These are phyloP conservation scores for Sphyrna mokarran DNA, from an alignment of 2,113 vertebrate genomes.

Conservation along the genomic window DNA sequence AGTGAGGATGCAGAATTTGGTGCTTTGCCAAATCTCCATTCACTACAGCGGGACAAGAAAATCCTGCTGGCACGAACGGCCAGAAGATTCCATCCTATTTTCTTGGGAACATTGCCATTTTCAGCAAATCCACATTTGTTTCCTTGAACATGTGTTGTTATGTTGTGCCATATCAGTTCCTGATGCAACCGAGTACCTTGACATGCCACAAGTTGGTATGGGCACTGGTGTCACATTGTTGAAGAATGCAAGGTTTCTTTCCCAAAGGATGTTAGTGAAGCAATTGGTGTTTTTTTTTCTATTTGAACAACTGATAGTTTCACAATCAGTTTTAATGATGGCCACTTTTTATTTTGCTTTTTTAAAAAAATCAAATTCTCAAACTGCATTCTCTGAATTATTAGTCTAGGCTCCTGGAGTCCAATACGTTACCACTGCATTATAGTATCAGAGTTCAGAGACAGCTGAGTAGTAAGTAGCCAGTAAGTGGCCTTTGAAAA, in stretches of 20 bases:
- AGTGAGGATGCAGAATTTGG: too few relatives aligned
- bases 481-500: neutral
- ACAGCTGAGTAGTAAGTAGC: neutral
- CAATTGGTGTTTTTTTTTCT: neutral
- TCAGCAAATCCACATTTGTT: neutral
- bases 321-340: neutral
- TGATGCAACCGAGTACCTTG: neutral
- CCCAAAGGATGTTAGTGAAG: neutral
- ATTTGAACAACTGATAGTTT: neutral
- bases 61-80: too few relatives aligned
- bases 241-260: neutral
- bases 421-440: neutral
- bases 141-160: neutral
- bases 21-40: too few relatives aligned
- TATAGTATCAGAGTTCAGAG: neutral
- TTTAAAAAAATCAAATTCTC: neutral
- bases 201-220: neutral
- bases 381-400: neutral
- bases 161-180: neutral
- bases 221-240: neutral
- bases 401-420: neutral
- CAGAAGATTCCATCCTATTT: neutral
- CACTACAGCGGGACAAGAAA: too few relatives aligned
- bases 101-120: neutral
- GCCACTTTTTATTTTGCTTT: neutral